Evolutionary conservation across 2,797 vertebrate species (phyloP).

Genomic region (Chelonia mydas): DNA sequence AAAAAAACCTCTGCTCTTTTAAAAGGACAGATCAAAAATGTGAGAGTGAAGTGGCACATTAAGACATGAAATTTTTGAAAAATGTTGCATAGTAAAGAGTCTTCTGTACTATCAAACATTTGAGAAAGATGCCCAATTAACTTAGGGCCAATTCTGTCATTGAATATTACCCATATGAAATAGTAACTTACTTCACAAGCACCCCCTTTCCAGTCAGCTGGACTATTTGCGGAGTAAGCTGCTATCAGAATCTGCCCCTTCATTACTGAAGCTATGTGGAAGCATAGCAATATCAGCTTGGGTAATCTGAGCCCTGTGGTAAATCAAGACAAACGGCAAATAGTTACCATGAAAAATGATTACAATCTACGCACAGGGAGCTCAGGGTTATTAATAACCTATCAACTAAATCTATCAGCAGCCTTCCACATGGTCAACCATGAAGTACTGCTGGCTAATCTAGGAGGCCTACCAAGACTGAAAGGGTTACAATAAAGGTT

Average conservation of each 20-base stretch:
- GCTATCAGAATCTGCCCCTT: not conserved
- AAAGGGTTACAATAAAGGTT: not conserved
- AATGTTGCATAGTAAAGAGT: not conserved
- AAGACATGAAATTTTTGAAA: constrained; percentile 48
- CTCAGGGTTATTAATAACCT: not conserved
- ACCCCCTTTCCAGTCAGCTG: not conserved
- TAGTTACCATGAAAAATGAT: not conserved
- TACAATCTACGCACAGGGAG: not conserved
- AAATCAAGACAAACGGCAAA: not conserved
- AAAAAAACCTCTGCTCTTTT: not conserved
- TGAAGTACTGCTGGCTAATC: not conserved
- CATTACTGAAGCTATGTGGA: not conserved
- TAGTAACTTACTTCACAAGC: not conserved
- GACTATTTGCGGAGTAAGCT: not conserved
- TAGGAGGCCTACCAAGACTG: not conserved
- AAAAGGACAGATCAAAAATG: not conserved
- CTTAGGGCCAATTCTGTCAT: not conserved
- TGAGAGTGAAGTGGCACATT: constrained; percentile 21
- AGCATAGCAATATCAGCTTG: not conserved
- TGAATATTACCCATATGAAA: not conserved
- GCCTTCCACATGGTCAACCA: not conserved
- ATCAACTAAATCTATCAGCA: not conserved
- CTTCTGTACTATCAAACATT: constrained; percentile 16
- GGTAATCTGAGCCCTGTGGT: not conserved
- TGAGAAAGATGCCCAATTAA: constrained; percentile 10